Conservation (phyloP, 2,113 vertebrate species). For the Microcebus lehilahytsara region DNA sequence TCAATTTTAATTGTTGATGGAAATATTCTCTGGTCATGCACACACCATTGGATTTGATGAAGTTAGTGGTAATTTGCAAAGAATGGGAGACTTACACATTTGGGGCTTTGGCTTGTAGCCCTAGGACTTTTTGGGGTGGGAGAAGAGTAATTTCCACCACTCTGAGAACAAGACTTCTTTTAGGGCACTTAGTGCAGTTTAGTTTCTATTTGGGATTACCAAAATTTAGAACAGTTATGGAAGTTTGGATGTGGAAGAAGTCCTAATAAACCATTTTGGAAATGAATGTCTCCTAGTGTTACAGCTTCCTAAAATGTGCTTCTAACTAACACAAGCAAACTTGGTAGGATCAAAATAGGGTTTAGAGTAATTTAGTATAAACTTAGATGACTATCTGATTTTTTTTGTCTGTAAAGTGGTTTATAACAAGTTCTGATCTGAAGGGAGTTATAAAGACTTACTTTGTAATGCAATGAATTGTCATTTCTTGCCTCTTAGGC, state of each 20-base stretch:
- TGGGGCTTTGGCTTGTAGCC: background rate
- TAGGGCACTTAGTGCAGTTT: background rate
- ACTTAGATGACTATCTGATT: background rate
- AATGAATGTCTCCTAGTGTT: slow-evolving; percentile 1
- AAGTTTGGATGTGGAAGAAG: background rate
- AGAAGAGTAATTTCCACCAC: background rate
- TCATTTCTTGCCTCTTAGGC: slow-evolving; percentile 8
- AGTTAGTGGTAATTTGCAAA: slow-evolving; percentile 49
- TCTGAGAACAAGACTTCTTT: background rate
- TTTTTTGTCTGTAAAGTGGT: background rate
- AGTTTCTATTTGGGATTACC: background rate
- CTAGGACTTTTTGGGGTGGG: background rate
- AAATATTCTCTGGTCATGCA: slow-evolving; percentile 22
- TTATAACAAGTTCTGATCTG: slow-evolving; percentile 33
- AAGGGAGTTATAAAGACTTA: background rate
- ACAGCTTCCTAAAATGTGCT: background rate
- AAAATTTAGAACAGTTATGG: background rate
- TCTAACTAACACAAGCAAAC: slow-evolving; percentile 17
- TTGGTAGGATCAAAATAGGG: background rate
- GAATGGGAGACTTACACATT: background rate
- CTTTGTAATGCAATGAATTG: background rate
- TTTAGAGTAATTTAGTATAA: background rate
- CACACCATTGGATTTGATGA: slow-evolving; percentile 30
- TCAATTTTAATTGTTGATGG: slow-evolving; percentile 44
- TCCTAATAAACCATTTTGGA: slow-evolving; percentile 26